A percentile compares a stretch with the other conserved stretches of the same genome.
Conservation (phyloP, 2,113 vertebrate genomes). For the Cygnus buccinator region DNA sequence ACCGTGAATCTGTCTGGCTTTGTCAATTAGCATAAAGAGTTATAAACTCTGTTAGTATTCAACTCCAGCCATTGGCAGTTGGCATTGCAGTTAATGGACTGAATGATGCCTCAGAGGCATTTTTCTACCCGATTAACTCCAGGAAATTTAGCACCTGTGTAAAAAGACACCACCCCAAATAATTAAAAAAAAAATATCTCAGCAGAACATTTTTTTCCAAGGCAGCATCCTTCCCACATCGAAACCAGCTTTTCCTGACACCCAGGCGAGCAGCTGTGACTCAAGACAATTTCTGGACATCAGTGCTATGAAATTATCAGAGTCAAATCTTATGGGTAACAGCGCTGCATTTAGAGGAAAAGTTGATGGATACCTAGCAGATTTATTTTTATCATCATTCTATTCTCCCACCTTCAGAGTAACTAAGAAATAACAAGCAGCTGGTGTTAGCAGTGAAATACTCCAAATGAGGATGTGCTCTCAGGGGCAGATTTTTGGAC, state of each 20-base stretch:
- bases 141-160: slow-evolving; percentile 60
- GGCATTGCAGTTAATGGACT: slow-evolving; percentile 54
- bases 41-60: slow-evolving; percentile 60
- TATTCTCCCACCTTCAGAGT: neutral
- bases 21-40: slow-evolving; percentile 25
- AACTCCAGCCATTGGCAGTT: slow-evolving; percentile 36
- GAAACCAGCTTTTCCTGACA: neutral
- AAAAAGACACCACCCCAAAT: neutral
- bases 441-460: neutral
- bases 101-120: slow-evolving; percentile 55
- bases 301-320: slow-evolving; percentile 31
- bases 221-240: slow-evolving; percentile 8
- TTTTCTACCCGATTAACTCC: slow-evolving; percentile 63
- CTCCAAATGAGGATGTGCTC: neutral
- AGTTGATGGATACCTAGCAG: neutral
- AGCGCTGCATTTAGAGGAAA: neutral
- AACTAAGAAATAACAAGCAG: neutral
- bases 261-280: neutral
- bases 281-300: neutral
- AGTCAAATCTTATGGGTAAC: slow-evolving; percentile 16
- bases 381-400: neutral
- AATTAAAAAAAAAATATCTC: slow-evolving; percentile 38
- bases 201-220: slow-evolving; percentile 54
- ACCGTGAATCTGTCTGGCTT: slow-evolving; percentile 35
- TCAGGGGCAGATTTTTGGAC: neutral